Conservation (phyloP, 2,113 vertebrate species). For the Nipponia nippon region DNA sequence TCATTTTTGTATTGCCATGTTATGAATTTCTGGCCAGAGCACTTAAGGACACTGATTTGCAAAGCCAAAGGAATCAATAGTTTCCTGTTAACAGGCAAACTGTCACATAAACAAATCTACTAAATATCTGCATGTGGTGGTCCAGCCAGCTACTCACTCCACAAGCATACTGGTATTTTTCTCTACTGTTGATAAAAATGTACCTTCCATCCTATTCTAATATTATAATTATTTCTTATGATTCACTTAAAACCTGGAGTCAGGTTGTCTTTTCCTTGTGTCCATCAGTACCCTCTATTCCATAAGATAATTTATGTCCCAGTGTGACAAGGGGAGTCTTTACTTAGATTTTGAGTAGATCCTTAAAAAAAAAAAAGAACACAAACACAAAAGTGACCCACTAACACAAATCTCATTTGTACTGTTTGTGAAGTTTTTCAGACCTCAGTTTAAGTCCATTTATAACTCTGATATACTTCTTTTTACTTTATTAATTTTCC, state of each 20-base stretch:
- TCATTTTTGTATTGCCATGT: constrained; percentile 13
- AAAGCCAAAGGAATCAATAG: constrained; percentile 54
- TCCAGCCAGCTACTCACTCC: neutral
- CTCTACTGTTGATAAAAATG: neutral
- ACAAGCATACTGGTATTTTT: neutral
- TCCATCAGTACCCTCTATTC: neutral
- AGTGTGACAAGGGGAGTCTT: neutral
- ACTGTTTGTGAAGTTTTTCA: neutral
- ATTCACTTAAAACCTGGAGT: neutral
- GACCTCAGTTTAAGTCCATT: neutral
- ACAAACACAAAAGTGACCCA: neutral
- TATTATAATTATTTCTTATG: neutral
- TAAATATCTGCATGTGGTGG: neutral
- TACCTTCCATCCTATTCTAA: neutral
- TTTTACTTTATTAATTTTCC: neutral
- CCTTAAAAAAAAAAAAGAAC: neutral
- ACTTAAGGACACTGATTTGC: constrained; percentile 32
- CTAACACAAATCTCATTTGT: neutral
- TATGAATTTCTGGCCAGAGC: constrained; percentile 41
- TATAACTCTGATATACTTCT: neutral
- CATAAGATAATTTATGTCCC: neutral
- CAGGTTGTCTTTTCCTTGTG: neutral
- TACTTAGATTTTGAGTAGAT: neutral
- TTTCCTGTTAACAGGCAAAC: constrained; percentile 39
- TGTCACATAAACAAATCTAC: constrained; percentile 44